Base-by-base conservation (phyloP, 2,113 vertebrate species). In the Emydura subglobosa region DNA sequence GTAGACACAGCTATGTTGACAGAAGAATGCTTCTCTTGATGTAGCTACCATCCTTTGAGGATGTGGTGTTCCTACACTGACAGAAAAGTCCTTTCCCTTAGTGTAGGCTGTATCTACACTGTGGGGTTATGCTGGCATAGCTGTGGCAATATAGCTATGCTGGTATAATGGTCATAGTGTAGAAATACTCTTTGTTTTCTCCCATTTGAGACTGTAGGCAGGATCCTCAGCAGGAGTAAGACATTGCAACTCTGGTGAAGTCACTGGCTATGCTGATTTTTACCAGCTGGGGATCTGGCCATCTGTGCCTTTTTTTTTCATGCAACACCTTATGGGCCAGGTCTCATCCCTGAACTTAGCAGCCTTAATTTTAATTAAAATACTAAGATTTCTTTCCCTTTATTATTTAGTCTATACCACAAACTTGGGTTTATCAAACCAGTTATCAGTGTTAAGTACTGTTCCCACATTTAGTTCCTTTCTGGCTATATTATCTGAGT, bases 281-380 rank as follows among this genome's bases (percentile, higher is more conserved):
- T 44, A 78, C 10, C 39, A 29, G 74, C 74, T 47, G 44, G 44
- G 25, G 21, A 78, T 47, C n/a, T 47, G 74, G 24, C 25, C 11
- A 2, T 25, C 21, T 76, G 6, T 53, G 14, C 74, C 57, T 17
- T 61, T 84, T 47, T 47, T 47, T 39, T 76, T 27, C 5, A 0
- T 55, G 31, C 61, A 76, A 74, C 29, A 55, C 51, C 42, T 10
- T 27, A 6, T 1, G 0, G 21, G 11, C 3, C 0, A 1, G 25
- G 14, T 74, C 59, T 74, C 76, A 55, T 3, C 31, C 55, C 8
- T 61, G 53, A n/a, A 34, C 25, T 44, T 10, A 47, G 50, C 49
- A 16, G n/a, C 47, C 81, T 79, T 3, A 1, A 1, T 61, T 91
- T 55, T 7, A 22, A 4, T 0, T 2, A 65, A 39, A 83, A 79